Base-by-base conservation (phyloP, 2,113 vertebrate genomes). In the Sylvilagus bachmani region DNA sequence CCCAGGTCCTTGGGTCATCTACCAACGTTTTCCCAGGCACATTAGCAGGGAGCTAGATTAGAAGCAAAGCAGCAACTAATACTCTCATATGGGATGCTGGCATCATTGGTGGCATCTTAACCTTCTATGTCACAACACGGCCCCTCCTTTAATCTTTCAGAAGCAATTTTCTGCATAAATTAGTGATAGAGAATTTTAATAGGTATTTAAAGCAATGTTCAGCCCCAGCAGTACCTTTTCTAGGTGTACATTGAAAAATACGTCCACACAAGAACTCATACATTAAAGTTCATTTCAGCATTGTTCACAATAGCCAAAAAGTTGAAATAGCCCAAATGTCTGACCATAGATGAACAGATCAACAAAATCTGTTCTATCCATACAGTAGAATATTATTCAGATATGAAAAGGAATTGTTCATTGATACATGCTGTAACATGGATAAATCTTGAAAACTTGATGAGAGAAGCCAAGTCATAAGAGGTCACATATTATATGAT, bases 351-450 rank as follows among this genome's bases (percentile, higher is more conserved):
- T 53, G 5, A 49, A 51, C 9, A 3, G 24, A 61, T 49, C 38
- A 6, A 44, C 5, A 44, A 53, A 36, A 4, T 33, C 22, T 17
- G 25, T 2, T 11, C 0, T 62, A 1, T 25, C 12, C 13, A 0
- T 9, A 2, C 4, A 1, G 0, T 31, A 27, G 38, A 24, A 22
- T 33, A 38, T 14, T 71, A 10, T 16, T 64, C 31, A 12, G 7
- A 75, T 24, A 2, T 66, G 11, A 31, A 58, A 86, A 90, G 61
- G 38, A 64, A 1, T 55, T 24, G 13, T 27, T 5, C 11, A 22
- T 58, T 31, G 36, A 33, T 17, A 8, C 64, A 10, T 29, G 36
- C 31, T 33, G 62, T 44, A 44, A 44, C 38, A 44, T 44, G 38
- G 38, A 44, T 44, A 44, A 58, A 38, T 16, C 55, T 55, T 58